phyloP scores from a whole-genome alignment of 1,140 invertebrate genomes.

The Tenebrio molitor region DNA sequence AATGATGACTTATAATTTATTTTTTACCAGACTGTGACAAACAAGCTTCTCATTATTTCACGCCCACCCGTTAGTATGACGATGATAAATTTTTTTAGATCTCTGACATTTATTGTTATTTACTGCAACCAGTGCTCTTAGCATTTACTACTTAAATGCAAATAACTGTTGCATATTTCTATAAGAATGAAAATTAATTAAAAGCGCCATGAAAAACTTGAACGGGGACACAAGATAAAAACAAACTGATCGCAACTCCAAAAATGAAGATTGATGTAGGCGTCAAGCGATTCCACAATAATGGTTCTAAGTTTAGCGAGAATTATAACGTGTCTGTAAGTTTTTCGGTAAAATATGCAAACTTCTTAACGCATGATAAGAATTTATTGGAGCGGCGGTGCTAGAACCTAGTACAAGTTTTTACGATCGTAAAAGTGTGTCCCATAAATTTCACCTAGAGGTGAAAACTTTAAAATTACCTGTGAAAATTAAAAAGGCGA shows the following conservation, averaged over 20 bases:
- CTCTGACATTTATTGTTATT: too few species aligned
- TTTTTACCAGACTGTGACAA: too few species aligned
- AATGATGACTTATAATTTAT: too few species aligned
- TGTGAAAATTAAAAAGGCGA: constrained; percentile 17
- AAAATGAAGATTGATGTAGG: constrained; percentile 22
- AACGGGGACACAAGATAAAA: too few species aligned
- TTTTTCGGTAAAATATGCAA: constrained; percentile 17
- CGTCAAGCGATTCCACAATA: not conserved
- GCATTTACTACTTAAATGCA: too few species aligned
- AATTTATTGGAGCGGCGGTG: constrained; percentile 21
- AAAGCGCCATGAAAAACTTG: too few species aligned
- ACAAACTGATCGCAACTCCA: not conserved
- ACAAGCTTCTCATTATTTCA: too few species aligned
- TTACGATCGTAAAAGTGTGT: constrained; percentile 14
- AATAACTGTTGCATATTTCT: too few species aligned
- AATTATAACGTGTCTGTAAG: constrained; percentile 2
- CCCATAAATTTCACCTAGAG: not conserved
- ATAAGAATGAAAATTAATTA: too few species aligned
- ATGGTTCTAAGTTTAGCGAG: not conserved
- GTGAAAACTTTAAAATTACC: constrained; percentile 3
- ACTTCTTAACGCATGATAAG: constrained; percentile 30
- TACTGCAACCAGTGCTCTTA: too few species aligned
- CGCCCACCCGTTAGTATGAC: too few species aligned
- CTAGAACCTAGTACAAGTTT: not conserved
- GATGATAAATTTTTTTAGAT: too few species aligned